phyloP scores from a whole-genome alignment of 2,113 vertebrate genomes.

The Takifugu flavidus region DNA sequence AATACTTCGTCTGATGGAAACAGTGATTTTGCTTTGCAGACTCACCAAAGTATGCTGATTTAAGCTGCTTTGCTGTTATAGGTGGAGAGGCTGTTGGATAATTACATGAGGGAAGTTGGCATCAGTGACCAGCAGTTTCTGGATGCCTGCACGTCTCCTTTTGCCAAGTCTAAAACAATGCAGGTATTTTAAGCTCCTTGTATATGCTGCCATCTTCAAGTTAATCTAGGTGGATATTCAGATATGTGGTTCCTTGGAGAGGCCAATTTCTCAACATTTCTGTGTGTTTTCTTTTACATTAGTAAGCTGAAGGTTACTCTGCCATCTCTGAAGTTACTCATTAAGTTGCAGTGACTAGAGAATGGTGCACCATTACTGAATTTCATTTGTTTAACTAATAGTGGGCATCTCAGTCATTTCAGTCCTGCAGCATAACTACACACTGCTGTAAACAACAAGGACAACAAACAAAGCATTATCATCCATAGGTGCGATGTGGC shows the following conservation, averaged over 20 bases:
- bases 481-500: neutral
- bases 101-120: conserved; percentile 92
- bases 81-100: conserved; percentile 91
- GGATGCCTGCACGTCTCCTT: conserved; percentile 87
- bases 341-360: too few relatives aligned
- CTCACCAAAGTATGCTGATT: conserved; percentile 13
- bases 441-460: neutral
- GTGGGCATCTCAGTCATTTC: too few relatives aligned
- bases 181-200: conserved; percentile 75
- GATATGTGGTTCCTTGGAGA: neutral
- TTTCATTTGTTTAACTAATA: too few relatives aligned
- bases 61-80: conserved; percentile 58
- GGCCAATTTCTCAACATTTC: conserved; percentile 17
- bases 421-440: too few relatives aligned
- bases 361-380: too few relatives aligned
- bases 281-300: neutral
- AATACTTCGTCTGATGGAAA: neutral
- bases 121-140: conserved; percentile 95
- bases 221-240: conserved; percentile 25
- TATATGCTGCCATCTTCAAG: conserved; percentile 6
- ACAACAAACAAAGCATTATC: neutral
- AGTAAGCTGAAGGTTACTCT: neutral
- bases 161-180: conserved; percentile 85
- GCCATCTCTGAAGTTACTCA: too few relatives aligned
- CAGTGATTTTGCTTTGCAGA: conserved; percentile 12